Evolutionary conservation across 2,113 vertebrate species (phyloP).

Genomic region (Corynorhinus townsendii): DNA sequence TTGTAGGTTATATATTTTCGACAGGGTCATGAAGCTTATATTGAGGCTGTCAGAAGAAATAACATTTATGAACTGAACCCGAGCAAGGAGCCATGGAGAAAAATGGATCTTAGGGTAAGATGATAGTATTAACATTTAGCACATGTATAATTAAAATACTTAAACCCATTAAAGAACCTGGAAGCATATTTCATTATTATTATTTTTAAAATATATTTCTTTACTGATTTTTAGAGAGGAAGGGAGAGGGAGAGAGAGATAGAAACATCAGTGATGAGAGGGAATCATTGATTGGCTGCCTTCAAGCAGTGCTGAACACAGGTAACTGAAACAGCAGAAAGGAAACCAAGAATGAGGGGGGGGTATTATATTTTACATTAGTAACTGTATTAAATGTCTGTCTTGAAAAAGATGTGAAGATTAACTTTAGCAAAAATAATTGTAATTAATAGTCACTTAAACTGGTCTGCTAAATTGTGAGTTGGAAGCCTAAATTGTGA

Average conservation of each 20-base stretch:
- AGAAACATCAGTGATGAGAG: too few relatives aligned
- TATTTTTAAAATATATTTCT: neutral
- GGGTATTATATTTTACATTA: neutral
- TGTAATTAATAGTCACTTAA: neutral
- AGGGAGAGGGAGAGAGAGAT: too few relatives aligned
- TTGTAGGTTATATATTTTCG: slow-evolving; percentile 96
- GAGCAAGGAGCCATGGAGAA: slow-evolving; percentile 95
- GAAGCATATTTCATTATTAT: neutral
- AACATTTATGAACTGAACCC: slow-evolving; percentile 91
- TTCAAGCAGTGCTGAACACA: neutral
- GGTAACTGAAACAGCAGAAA: neutral
- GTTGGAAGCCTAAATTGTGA: neutral
- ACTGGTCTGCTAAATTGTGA: neutral
- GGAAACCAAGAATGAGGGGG: neutral
- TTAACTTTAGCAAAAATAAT: neutral
- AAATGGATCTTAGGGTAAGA: slow-evolving; percentile 91
- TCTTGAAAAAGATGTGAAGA: neutral
- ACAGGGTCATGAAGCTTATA: slow-evolving; percentile 96
- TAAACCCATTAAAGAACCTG: neutral
- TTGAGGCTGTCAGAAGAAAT: slow-evolving; percentile 91
- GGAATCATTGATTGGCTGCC: too few relatives aligned
- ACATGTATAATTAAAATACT: neutral
- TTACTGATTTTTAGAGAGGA: too few relatives aligned
- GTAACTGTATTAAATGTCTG: neutral
- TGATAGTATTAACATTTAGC: neutral